Evolutionary conservation across 2,888 invertebrate species (phyloP), one percentile per base, ranked within the genome.

Genomic region (Hetaerina titia): DNA sequence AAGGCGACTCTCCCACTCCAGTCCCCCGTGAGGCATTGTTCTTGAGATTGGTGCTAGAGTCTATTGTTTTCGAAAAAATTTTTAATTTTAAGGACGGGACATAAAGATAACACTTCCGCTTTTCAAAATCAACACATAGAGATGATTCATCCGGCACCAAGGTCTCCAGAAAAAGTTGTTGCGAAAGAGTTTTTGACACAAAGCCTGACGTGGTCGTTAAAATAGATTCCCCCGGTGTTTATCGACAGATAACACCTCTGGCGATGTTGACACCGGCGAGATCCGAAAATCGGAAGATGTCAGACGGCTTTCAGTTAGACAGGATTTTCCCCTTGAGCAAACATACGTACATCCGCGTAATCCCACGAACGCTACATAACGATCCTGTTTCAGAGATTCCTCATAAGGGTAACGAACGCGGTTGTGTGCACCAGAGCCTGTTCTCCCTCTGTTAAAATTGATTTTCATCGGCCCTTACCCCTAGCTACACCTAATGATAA

Each of bases 1-100:
- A 22, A 69, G 69, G 69, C 60, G 60, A 19, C 22, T 69, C 69
- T n/a, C 69, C 31, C 31, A 15, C 25, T 4, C 9, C 81, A 15
- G 25, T 31, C 81, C 81, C 81, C 60, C 81, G 31, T 15, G 81
- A 81, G 31, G 81, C 81, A 81, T 81, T 81, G 81, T 81, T 81
- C 81, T 81, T 81, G 81, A 15, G 81, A 31, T 81, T 31, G 81
- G 81, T 11, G 81, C 81, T 22, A 31, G 7, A 6, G 81, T 31
- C 81, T 31, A 81, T 81, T 81, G 81, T 81, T 81, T 81, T 25
- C 31, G 31, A 81, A 31, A 81, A 74, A 6, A 69, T 74, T 74
- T 81, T 81, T 25, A 11, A 31, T 81, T 81, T 81, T 81, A 81
- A 81, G 81, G 25, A 25, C 31, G 22, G 81, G 5, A 31, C 9